These are phyloP conservation scores for Teleogryllus oceanicus DNA, from an alignment of 2,888 invertebrate species.

Conservation along the genomic window DNA sequence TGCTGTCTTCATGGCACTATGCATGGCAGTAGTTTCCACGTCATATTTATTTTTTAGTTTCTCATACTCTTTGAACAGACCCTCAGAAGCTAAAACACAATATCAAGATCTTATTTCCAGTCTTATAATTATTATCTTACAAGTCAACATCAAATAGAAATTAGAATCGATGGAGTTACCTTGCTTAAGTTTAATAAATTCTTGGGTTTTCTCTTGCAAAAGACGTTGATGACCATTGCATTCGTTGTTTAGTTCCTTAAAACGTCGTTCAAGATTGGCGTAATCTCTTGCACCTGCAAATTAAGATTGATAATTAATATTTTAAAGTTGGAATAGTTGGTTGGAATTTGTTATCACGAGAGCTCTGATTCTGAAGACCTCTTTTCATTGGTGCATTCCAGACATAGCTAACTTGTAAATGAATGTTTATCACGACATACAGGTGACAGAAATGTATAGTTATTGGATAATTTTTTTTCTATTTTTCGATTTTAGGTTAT, in stretches of 20 bases:
- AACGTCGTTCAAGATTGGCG: conserved; percentile 60
- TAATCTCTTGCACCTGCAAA: conserved; percentile 58
- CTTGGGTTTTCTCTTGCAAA: conserved; percentile 60
- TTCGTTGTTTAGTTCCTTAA: conserved; percentile 58
- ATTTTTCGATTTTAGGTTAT: too few species aligned
- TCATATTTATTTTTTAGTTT: conserved; percentile 70
- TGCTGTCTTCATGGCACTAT: conserved; percentile 50
- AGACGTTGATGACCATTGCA: conserved; percentile 58
- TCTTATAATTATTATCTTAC: not conserved
- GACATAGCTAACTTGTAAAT: too few species aligned
- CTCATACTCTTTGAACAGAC: conserved; percentile 69
- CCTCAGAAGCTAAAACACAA: conserved; percentile 59
- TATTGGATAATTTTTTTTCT: too few species aligned
- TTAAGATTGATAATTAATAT: not conserved
- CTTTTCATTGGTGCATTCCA: too few species aligned
- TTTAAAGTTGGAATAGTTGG: not conserved
- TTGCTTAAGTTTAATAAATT: conserved; percentile 42
- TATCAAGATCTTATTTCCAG: not conserved
- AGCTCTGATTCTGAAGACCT: too few species aligned
- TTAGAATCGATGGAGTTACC: not conserved
- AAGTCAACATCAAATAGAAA: not conserved
- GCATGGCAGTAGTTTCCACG: conserved; percentile 69
- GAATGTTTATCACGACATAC: too few species aligned
- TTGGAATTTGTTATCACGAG: too few species aligned
- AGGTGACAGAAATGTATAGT: too few species aligned